Evolutionary conservation across 64 coral and sea anemone species (phyloP).

Genomic region (Pocillopora damicornis): DNA sequence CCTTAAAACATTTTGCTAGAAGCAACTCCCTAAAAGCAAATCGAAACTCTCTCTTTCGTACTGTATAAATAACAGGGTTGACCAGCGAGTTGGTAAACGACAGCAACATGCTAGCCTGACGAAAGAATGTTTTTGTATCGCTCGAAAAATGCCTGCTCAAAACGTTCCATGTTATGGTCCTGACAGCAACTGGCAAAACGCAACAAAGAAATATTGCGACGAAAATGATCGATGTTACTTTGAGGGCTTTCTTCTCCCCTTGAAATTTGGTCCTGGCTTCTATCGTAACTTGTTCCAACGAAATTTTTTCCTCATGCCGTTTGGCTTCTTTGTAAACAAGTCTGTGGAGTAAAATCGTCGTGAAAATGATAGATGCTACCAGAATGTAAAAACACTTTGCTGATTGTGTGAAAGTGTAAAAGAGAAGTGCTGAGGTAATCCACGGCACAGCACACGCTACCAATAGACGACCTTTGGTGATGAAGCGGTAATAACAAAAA

Average conservation of each 20-base stretch:
- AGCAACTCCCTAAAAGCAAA: neutral
- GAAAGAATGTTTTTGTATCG: neutral
- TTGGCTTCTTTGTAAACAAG: neutral
- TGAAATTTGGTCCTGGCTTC: neutral
- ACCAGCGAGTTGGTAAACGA: neutral
- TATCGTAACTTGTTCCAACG: neutral
- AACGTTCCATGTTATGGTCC: neutral
- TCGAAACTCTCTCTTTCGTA: neutral
- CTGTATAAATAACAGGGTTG: neutral
- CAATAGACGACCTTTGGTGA: too few relatives aligned
- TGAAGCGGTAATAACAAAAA: too few relatives aligned
- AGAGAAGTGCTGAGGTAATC: too few relatives aligned
- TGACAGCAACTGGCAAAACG: neutral
- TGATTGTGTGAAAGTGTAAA: too few relatives aligned
- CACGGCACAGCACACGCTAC: too few relatives aligned
- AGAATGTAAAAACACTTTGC: neutral
- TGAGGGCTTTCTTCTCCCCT: neutral
- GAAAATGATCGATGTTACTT: neutral
- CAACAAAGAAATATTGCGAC: neutral
- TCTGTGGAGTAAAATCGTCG: neutral
- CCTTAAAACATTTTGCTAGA: too few relatives aligned
- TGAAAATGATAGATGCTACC: neutral
- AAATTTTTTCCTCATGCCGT: neutral
- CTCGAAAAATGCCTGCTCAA: too few relatives aligned
- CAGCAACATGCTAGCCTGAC: neutral